phyloP scores from a whole-genome alignment of 2,888 invertebrate genomes.

The Salticus scenicus region DNA sequence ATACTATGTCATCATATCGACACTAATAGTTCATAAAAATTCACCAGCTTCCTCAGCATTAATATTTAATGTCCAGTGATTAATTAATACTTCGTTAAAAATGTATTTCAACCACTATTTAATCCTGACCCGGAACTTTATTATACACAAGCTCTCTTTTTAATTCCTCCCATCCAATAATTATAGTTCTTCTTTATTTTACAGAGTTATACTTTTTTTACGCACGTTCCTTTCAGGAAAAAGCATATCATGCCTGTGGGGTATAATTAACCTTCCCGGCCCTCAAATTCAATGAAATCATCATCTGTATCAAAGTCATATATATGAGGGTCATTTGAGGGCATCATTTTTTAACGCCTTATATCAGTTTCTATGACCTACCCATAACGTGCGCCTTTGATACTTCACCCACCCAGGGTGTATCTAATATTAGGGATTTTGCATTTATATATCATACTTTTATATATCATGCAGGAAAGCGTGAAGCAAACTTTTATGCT shows the following conservation, averaged over 20 bases:
- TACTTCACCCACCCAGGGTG: background rate
- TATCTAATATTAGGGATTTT: background rate
- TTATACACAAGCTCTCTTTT: background rate
- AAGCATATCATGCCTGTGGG: background rate
- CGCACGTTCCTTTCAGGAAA: background rate
- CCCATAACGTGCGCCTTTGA: background rate
- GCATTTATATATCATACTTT: too few species aligned
- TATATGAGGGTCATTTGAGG: background rate
- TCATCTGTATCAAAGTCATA: slow-evolving; percentile 20
- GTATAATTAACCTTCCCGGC: slow-evolving; percentile 32
- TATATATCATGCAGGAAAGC: background rate
- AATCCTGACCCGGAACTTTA: background rate
- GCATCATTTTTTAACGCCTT: slow-evolving; percentile 43
- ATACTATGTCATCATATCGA: background rate
- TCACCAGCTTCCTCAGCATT: background rate
- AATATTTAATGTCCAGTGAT: slow-evolving; percentile 2
- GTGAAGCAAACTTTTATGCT: too few species aligned
- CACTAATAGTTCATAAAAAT: background rate
- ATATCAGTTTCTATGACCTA: background rate
- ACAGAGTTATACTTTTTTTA: background rate
- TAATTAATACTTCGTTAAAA: slow-evolving; percentile 12
- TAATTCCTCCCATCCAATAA: slow-evolving; percentile 9
- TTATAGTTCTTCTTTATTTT: background rate
- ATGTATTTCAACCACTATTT: background rate
- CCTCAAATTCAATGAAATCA: slow-evolving; percentile 54